These are phyloP conservation scores for Acrobasis repandana DNA, from an alignment of 2,888 invertebrate species.

Conservation along the genomic window DNA sequence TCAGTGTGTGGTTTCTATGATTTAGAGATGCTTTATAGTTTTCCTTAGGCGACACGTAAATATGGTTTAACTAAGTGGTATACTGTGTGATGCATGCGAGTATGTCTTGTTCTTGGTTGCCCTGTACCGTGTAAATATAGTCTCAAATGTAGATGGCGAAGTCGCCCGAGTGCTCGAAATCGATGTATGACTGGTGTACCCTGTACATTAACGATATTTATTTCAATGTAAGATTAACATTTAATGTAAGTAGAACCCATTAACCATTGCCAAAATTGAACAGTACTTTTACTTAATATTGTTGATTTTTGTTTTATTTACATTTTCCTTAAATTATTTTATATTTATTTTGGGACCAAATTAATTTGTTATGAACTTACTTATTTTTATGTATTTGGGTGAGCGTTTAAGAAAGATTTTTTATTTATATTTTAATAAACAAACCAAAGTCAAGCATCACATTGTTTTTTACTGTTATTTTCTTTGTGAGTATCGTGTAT, in stretches of 20 bases:
- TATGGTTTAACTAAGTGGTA: constrained; percentile 64
- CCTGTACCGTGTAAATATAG: constrained; percentile 66
- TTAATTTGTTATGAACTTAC: constrained; percentile 80
- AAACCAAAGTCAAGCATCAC: constrained; percentile 80
- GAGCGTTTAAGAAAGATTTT: constrained; percentile 74
- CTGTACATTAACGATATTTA: constrained; percentile 72
- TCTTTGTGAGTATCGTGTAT: constrained; percentile 61
- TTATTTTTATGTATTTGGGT: constrained; percentile 73
- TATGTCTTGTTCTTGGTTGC: constrained; percentile 62
- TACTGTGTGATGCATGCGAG: constrained; percentile 59
- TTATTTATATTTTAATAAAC: constrained; percentile 81
- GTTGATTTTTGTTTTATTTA: constrained; percentile 70
- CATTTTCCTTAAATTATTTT: constrained; percentile 73
- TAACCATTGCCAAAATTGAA: constrained; percentile 80
- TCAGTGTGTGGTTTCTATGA: constrained; percentile 67
- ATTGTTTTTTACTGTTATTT: constrained; percentile 70
- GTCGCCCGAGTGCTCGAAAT: constrained; percentile 55
- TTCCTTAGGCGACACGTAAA: constrained; percentile 63
- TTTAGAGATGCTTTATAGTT: constrained; percentile 73
- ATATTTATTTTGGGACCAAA: constrained; percentile 83
- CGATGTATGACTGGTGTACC: constrained; percentile 64
- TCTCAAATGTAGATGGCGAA: constrained; percentile 52
- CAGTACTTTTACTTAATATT: constrained; percentile 75
- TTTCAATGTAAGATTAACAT: constrained; percentile 73
- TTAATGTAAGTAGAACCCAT: constrained; percentile 75